Percentiles rank a stretch among this genome's conserved stretches.
These are phyloP conservation scores for Pelecanus crispus DNA, from an alignment of 2,113 vertebrate species.

Conservation along the genomic window DNA sequence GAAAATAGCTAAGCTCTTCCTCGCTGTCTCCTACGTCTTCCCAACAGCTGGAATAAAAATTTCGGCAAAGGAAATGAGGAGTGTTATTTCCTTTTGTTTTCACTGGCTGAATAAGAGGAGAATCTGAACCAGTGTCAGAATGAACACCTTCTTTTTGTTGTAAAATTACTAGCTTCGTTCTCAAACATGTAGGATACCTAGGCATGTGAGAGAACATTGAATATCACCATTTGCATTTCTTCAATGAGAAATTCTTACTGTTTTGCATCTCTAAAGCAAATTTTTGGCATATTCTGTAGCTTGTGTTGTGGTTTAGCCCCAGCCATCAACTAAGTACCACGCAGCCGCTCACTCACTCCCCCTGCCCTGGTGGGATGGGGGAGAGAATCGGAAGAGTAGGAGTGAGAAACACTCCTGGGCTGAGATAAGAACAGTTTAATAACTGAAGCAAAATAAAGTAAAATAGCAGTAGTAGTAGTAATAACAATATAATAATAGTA, in stretches of 20 bases:
- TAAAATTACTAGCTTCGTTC: background rate
- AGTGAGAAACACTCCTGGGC: no score
- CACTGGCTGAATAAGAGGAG: background rate
- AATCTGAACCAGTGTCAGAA: background rate
- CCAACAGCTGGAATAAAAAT: background rate
- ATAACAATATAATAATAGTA: no score
- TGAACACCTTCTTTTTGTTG: background rate
- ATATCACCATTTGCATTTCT: background rate
- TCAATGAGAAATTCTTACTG: background rate
- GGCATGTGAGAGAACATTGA: background rate
- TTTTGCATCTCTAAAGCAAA: constrained; percentile 1
- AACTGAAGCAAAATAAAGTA: no score
- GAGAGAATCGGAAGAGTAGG: no score
- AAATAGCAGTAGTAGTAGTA: no score
- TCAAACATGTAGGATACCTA: background rate
- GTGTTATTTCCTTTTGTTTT: background rate
- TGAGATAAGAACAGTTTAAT: no score
- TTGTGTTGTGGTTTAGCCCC: no score
- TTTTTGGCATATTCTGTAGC: background rate
- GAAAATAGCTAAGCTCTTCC: background rate
- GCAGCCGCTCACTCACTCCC: no score
- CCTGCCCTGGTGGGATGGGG: no score
- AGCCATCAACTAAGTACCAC: no score
- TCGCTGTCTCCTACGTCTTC: background rate
- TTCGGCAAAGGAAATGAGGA: background rate